Percentiles rank a stretch among this genome's conserved stretches.
Conservation (phyloP, 2,888 invertebrate species). For the Lycia hirtaria region DNA sequence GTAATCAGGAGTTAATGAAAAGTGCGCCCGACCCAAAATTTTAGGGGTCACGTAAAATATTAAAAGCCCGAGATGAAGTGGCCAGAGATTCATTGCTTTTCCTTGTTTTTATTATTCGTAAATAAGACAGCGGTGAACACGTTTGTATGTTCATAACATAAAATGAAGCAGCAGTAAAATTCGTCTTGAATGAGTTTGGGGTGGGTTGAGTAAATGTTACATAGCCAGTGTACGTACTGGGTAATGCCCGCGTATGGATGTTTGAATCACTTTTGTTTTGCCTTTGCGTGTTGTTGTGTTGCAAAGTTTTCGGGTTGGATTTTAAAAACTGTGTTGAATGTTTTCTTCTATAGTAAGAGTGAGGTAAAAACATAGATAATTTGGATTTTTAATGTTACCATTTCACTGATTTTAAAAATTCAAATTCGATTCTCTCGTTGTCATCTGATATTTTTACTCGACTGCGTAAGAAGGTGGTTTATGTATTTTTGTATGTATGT, state of each 20-base stretch:
- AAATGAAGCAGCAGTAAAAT: conserved; percentile 76
- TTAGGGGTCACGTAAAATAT: conserved; percentile 85
- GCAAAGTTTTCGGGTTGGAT: conserved; percentile 27
- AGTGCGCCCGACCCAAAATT: conserved; percentile 76
- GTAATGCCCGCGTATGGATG: conserved; percentile 55
- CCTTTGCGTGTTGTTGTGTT: conserved; percentile 19
- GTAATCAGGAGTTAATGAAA: conserved; percentile 85
- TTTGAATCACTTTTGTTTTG: conserved; percentile 47
- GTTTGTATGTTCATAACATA: conserved; percentile 74
- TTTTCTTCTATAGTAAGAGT: conserved; percentile 2
- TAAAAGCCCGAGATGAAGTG: conserved; percentile 83
- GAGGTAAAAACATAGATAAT: conserved; percentile 5
- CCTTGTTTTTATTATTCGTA: conserved; percentile 85
- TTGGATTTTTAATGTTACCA: conserved; percentile 3
- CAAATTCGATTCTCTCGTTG: too few species aligned
- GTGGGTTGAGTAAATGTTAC: conserved; percentile 68
- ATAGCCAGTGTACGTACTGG: conserved; percentile 54
- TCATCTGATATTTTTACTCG: too few species aligned
- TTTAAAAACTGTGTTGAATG: conserved; percentile 20
- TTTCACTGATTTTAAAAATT: not conserved
- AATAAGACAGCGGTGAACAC: conserved; percentile 68
- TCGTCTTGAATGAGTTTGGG: conserved; percentile 59
- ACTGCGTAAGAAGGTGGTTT: too few species aligned
- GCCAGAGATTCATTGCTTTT: conserved; percentile 83
- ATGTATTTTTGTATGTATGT: too few species aligned